Evolutionary conservation across 1,140 invertebrate genomes (phyloP).

Genomic region (Sweltsa coloradensis): DNA sequence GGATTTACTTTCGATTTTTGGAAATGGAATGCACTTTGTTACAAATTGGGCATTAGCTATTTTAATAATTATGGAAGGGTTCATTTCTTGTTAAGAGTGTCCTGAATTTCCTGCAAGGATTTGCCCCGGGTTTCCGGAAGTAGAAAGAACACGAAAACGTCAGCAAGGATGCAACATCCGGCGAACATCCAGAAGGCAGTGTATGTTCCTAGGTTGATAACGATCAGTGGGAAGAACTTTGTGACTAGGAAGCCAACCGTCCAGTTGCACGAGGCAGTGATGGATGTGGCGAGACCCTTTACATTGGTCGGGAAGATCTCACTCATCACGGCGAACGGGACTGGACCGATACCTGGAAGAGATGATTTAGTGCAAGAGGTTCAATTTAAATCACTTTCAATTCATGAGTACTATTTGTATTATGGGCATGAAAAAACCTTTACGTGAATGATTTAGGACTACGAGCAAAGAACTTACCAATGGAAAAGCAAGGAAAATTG

Average conservation of each 20-base stretch:
- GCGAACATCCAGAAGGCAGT: slow-evolving; percentile 71
- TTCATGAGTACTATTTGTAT: too few relatives aligned
- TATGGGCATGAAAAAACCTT: too few relatives aligned
- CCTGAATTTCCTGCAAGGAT: slow-evolving; percentile 61
- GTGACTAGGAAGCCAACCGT: slow-evolving; percentile 65
- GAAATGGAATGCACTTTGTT: too few relatives aligned
- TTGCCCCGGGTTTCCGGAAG: slow-evolving; percentile 77
- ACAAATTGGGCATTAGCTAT: too few relatives aligned
- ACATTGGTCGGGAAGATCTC: slow-evolving; percentile 70
- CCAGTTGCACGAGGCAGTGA: slow-evolving; percentile 70
- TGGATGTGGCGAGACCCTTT: slow-evolving; percentile 58
- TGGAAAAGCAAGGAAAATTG: slow-evolving; percentile 64
- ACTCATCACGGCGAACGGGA: slow-evolving; percentile 75
- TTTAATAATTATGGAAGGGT: too few relatives aligned
- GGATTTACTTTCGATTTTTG: too few relatives aligned
- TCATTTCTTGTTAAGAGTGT: too few relatives aligned
- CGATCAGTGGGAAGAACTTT: slow-evolving; percentile 53
- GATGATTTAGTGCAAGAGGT: too few relatives aligned
- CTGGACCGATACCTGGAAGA: slow-evolving; percentile 71
- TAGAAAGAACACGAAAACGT: slow-evolving; percentile 48
- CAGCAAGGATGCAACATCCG: slow-evolving; percentile 47
- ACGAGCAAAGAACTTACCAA: too few relatives aligned
- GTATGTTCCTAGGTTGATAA: slow-evolving; percentile 43
- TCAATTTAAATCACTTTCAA: too few relatives aligned
- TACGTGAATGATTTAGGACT: too few relatives aligned